Percentiles rank a stretch among this genome's conserved stretches.
These are phyloP conservation scores for Pterocles orientalis DNA, from an alignment of 2,113 vertebrate genomes.

Conservation along the genomic window DNA sequence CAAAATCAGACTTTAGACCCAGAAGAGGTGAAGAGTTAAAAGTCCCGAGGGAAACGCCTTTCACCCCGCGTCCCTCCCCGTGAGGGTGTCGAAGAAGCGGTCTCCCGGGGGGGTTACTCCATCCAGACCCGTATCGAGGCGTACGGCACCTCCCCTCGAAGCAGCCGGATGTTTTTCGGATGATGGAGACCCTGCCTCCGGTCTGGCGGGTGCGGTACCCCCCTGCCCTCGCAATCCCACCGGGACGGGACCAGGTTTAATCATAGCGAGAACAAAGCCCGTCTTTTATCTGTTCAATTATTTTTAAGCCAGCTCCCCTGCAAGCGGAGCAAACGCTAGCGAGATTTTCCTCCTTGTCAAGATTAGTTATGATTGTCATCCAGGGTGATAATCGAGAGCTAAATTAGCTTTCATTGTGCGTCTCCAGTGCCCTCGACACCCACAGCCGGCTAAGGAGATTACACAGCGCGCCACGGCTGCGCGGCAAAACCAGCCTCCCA, in stretches of 20 bases:
- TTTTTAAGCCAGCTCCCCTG: not conserved
- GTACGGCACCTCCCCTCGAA: not conserved
- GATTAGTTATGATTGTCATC: not conserved
- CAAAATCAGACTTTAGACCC: not conserved
- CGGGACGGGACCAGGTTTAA: rapidly evolving
- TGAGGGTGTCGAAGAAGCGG: rapidly evolving
- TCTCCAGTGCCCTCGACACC: not conserved
- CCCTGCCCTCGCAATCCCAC: not conserved
- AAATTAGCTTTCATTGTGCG: not conserved
- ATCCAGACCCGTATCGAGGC: too few species aligned
- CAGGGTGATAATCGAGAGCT: not conserved
- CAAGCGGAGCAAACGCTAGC: not conserved
- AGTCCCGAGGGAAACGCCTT: not conserved
- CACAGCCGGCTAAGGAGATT: not conserved
- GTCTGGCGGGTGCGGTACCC: not conserved
- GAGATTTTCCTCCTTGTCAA: not conserved
- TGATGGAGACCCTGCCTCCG: rapidly evolving
- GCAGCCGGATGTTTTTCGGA: not conserved
- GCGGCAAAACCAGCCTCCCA: not conserved
- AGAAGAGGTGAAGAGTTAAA: not conserved
- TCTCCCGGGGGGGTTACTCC: not conserved
- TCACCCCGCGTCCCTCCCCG: not conserved
- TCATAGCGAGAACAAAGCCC: not conserved
- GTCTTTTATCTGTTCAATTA: not conserved
- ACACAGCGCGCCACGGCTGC: not conserved